These are phyloP conservation scores for Ennomos erosarius DNA, from an alignment of 2,888 invertebrate genomes.

Conservation along the genomic window DNA sequence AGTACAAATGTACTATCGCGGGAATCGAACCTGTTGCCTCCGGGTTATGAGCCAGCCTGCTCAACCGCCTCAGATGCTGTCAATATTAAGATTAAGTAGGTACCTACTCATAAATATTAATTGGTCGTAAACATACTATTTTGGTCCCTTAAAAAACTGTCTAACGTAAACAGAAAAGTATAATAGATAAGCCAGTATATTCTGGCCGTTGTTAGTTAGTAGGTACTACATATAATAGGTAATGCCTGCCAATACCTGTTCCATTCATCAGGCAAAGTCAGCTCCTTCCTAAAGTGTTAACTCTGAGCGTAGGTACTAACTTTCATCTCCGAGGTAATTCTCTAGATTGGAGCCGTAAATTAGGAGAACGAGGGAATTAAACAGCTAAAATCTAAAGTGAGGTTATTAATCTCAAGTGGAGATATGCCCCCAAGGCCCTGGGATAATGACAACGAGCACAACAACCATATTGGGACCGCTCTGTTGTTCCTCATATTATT, in stretches of 20 bases:
- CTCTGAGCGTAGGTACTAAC: constrained; percentile 21
- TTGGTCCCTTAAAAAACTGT: too few species aligned
- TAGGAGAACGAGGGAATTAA: constrained; percentile 59
- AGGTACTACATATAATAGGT: not conserved
- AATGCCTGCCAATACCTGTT: not conserved
- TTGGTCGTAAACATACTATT: too few species aligned
- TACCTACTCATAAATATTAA: too few species aligned
- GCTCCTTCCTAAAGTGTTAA: constrained; percentile 5
- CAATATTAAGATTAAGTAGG: too few species aligned
- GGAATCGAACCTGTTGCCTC: too few species aligned
- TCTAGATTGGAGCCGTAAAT: constrained; percentile 62
- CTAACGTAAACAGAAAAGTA: too few species aligned
- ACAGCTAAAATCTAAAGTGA: constrained; percentile 50
- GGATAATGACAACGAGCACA: constrained; percentile 38
- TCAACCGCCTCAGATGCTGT: too few species aligned
- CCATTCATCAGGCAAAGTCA: constrained; percentile 16
- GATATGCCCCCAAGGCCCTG: constrained; percentile 38
- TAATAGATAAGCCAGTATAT: too few species aligned
- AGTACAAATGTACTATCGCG: too few species aligned
- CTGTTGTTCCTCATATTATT: constrained; percentile 13
- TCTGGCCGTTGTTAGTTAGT: not conserved
- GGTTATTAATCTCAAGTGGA: constrained; percentile 52
- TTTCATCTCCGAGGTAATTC: constrained; percentile 51
- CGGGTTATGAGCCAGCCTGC: too few species aligned
- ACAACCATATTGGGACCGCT: constrained; percentile 36